These are phyloP conservation scores for Hycleus cichorii DNA, from an alignment of 1,140 invertebrate species.

Conservation along the genomic window DNA sequence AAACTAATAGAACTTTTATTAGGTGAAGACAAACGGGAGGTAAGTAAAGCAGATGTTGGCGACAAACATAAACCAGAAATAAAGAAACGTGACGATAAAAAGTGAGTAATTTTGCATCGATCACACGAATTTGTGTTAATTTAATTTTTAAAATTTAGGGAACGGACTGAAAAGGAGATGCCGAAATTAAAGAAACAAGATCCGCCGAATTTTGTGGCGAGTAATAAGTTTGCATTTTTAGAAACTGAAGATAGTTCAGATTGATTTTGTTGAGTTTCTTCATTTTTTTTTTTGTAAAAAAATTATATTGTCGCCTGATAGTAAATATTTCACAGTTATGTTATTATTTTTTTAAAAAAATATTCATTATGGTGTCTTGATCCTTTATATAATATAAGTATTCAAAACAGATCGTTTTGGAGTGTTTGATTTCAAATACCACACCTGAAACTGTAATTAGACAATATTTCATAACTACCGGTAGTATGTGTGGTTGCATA, in stretches of 20 bases:
- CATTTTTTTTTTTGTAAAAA: constrained; percentile 5
- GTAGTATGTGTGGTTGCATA: too few species aligned
- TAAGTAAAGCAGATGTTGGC: neutral
- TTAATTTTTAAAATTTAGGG: constrained; percentile 25
- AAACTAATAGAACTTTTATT: neutral
- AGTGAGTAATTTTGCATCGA: constrained; percentile 15
- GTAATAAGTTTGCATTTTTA: constrained; percentile 42
- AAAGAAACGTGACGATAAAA: constrained; percentile 25
- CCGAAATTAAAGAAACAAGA: constrained; percentile 37
- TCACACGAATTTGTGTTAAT: neutral
- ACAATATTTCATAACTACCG: too few species aligned
- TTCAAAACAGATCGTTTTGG: neutral
- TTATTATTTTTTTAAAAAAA: constrained; percentile 13
- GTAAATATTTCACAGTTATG: constrained; percentile 9
- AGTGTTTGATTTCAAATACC: too few species aligned
- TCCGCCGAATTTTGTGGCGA: constrained; percentile 34
- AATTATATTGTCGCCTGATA: neutral
- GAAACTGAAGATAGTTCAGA: constrained; percentile 23
- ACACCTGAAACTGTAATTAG: too few species aligned
- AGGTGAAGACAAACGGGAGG: constrained; percentile 6
- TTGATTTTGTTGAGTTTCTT: constrained; percentile 1
- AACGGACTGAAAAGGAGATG: constrained; percentile 33
- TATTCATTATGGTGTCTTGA: neutral
- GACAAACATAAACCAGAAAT: constrained; percentile 9
- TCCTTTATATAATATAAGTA: neutral